Evolutionary conservation across 2,888 invertebrate genomes (phyloP), one percentile per base, ranked within the genome.

Genomic region (Myathropa florea): DNA sequence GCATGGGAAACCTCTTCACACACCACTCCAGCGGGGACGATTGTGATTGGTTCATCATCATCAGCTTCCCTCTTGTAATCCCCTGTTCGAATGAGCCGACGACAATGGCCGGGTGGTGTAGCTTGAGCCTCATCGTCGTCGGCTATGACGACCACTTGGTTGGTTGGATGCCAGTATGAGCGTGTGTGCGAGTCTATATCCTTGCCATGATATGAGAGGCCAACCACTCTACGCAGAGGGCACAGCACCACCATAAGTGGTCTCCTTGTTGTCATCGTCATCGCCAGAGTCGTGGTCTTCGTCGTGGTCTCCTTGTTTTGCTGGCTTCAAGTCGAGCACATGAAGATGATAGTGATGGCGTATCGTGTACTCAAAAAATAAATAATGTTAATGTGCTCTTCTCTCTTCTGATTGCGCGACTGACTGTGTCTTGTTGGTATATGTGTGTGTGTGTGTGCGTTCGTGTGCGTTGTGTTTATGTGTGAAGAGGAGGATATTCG

Each of bases 401-500:
- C 67, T 36, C 65, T 30, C 36, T 57, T 78, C 21, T 60, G 60
- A 46, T 46, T 46, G 46, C 6, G n/a, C 18, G 46, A 30, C 30
- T 30, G 10, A 9, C 30, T 28, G 28, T 28, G 3, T 0, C 39
- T 30, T 33, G 28, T 14, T 28, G 14, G 9, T 30, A 12, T 57
- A 21, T 70, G 57, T 46, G 61, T 12, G 53, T 67, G 60, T n/a
- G 67, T 67, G 26, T 80, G 63, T 70, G 23, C 64, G 55, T n/a
- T n/a, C n/a, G 57, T 46, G 61, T 12, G 53, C n/a, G n/a, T n/a
- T n/a, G n/a, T n/a, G n/a, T n/a, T n/a, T n/a, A n/a, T 65, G 70
- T 86, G 70, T 88, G 79, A 88, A 89, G 88, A 83, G 86, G 86
- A 86, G 86, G 86, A 83, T 36, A 86, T 86, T 86, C 83, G 78